These are phyloP conservation scores for Temnothorax ravouxi DNA, from an alignment of 2,888 invertebrate species.

Conservation along the genomic window DNA sequence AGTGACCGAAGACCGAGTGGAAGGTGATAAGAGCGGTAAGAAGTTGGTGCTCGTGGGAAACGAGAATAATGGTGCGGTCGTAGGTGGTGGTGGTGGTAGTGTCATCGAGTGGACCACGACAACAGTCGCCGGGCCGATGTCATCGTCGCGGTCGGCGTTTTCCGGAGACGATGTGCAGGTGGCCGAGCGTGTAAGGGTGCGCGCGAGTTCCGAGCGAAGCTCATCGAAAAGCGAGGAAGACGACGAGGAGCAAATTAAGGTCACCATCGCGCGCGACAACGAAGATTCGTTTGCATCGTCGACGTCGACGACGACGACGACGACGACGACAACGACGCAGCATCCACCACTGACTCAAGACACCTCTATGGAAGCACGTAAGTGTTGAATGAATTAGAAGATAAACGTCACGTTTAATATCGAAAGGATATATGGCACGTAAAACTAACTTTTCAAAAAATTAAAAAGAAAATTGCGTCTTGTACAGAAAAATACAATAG, in stretches of 20 bases:
- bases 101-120: conserved; percentile 80
- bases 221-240: conserved; percentile 68
- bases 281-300: conserved; percentile 70
- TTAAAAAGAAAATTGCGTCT: not conserved
- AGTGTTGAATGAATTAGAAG: conserved; percentile 67
- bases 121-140: conserved; percentile 84
- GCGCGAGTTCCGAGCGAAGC: conserved; percentile 74
- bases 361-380: conserved; percentile 84
- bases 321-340: conserved; percentile 75
- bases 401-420: not conserved
- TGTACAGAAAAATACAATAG: not conserved
- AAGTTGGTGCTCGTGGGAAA: conserved; percentile 61
- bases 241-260: conserved; percentile 74
- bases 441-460: not conserved
- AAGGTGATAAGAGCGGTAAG: conserved; percentile 60
- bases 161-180: conserved; percentile 81
- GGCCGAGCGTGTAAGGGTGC: conserved; percentile 81
- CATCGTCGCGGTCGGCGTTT: conserved; percentile 79
- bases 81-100: conserved; percentile 73
- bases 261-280: conserved; percentile 60
- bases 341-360: conserved; percentile 81
- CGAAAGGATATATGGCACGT: not conserved
- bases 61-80: conserved; percentile 70
- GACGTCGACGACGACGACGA: conserved; percentile 71
- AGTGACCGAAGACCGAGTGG: conserved; percentile 51